Evolutionary conservation across 1,140 invertebrate genomes (phyloP), one percentile per base, ranked within the genome.

Genomic region (Spodoptera frugiperda): DNA sequence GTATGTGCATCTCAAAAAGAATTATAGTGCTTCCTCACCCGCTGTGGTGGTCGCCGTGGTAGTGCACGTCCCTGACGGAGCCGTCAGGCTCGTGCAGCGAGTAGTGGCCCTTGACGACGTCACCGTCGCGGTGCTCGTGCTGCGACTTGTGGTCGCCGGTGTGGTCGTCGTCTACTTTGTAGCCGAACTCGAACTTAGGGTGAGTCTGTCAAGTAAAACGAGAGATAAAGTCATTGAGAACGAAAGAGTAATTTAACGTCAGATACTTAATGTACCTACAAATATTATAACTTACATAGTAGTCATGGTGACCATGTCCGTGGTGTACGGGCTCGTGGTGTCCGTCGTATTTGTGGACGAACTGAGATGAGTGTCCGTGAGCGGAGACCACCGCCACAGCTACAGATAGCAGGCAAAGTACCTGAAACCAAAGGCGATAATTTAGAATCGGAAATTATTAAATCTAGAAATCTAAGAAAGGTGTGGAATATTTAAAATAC

Each of bases 41-140:
- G 61, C 83, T 81, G 76, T 90, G 83, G 77, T 93, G 85, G 71
- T 89, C 84, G 14, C 85, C 87, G 63, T 85, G 86, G 77, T 93
- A 92, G 57, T 92, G 82, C 6, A 93, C 91, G 46, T 86, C 85
- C 39, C 88, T 85, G 57, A 86, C 76, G n/a, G 84, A 79, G 61
- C 91, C 93, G 30, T 93, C 91, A 6, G 95, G 92, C 79, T 95
- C 89, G 53, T 95, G 84, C 59, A 94, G 84, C 5, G 87, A 88
- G 84, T 94, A 95, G 53, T 88, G 85, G 44, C 94, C 94, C 65
- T 89, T 89, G 21, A 94, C 91, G 4, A 89, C 85, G 83, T 86
- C 94, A 84, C 84, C 82, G 86, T 93, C 76, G 68, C 88, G 88
- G 14, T 78, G 39, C 78, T 90, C 88, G 46, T 88, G 87, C 78